Conservation (phyloP, 2,888 invertebrate species). For the Balanococcus diminutus region DNA sequence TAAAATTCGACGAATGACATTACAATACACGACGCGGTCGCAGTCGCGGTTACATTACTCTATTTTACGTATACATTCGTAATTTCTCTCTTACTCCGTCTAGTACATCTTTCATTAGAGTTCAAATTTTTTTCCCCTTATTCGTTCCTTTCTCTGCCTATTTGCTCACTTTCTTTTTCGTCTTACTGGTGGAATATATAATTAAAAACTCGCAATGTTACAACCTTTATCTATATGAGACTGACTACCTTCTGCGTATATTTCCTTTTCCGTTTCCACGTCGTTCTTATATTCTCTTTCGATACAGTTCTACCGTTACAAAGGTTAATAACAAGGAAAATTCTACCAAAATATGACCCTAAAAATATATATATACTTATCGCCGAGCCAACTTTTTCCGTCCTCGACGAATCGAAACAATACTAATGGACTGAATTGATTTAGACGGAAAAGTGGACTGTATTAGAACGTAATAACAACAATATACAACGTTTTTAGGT, state of each 20-base stretch:
- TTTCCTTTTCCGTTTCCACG: background rate
- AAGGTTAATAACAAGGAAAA: background rate
- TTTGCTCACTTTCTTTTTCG: background rate
- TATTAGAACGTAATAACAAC: no score
- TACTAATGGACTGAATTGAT: no score
- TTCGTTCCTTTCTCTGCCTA: background rate
- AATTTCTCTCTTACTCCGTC: background rate
- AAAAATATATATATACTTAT: background rate
- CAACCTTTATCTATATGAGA: background rate
- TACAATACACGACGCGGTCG: background rate
- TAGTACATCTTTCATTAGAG: background rate
- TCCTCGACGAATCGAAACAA: no score
- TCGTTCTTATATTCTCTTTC: background rate
- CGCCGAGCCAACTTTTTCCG: no score
- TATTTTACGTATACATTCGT: background rate
- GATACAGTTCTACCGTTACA: background rate
- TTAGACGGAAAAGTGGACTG: no score
- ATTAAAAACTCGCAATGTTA: background rate
- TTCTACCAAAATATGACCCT: background rate
- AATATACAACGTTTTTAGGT: no score
- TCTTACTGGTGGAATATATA: background rate
- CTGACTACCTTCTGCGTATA: background rate
- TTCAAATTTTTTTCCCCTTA: background rate
- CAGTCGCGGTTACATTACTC: background rate
- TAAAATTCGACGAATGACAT: slow-evolving; percentile 24